Conservation (phyloP, 2,888 invertebrate species). For the Steinernema carpocapsae region DNA sequence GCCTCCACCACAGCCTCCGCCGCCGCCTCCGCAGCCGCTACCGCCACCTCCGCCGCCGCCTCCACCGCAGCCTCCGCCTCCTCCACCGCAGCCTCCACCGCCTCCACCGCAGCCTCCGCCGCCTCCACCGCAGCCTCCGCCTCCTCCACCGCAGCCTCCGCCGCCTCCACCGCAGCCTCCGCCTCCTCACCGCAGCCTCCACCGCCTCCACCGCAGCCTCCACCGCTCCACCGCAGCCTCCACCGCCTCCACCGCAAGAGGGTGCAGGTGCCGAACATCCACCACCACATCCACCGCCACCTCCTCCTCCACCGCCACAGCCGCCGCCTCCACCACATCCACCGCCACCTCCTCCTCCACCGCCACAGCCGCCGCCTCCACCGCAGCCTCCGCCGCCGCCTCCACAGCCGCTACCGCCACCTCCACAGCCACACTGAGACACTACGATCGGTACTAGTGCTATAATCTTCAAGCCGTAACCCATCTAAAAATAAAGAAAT, state of each 20-base stretch:
- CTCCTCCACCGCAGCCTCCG: not conserved
- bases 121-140: slow-evolving; percentile 8
- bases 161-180: slow-evolving; percentile 5
- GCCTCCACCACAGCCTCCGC: slow-evolving; percentile 12
- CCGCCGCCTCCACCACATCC: slow-evolving; percentile 6
- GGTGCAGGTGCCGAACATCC: not conserved
- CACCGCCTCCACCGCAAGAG: not conserved
- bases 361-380: not conserved
- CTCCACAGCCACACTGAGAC: not conserved
- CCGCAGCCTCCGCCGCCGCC: slow-evolving; percentile 10
- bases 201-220: slow-evolving; percentile 13
- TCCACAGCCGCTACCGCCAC: not conserved
- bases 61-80: not conserved
- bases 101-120: slow-evolving; percentile 7
- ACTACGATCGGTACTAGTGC: slow-evolving; percentile 7
- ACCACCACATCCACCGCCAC: not conserved
- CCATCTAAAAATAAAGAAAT: not conserved
- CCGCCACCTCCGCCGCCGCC: slow-evolving; percentile 7
- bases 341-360: not conserved
- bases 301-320: slow-evolving; percentile 1
- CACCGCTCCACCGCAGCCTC: slow-evolving; percentile 8
- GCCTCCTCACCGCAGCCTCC: slow-evolving; percentile 3
- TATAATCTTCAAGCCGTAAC: slow-evolving; percentile 1
- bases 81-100: slow-evolving; percentile 8
- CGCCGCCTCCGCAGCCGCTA: not conserved